These are phyloP conservation scores for Athalia rosae DNA, from an alignment of 2,888 invertebrate species.

Conservation along the genomic window DNA sequence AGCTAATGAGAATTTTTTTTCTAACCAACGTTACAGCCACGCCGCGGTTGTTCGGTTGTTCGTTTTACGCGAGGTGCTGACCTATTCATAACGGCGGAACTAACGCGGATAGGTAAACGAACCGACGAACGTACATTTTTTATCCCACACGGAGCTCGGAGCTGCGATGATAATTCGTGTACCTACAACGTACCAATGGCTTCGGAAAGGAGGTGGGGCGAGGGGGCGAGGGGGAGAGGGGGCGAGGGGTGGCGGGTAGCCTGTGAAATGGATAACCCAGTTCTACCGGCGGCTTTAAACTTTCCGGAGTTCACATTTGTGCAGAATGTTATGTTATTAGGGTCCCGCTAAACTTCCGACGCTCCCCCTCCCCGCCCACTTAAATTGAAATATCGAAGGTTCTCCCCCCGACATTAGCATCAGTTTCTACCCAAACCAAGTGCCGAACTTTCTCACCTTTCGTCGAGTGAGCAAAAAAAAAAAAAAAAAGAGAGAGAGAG, in stretches of 20 bases:
- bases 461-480: background rate
- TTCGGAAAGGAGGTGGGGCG: background rate
- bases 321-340: conserved; percentile 40
- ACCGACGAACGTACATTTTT: conserved; percentile 27
- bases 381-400: conserved; percentile 44
- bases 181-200: background rate
- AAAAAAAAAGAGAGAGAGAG: background rate
- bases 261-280: conserved; percentile 22
- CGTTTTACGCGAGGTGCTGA: conserved; percentile 19
- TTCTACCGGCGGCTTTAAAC: conserved; percentile 16
- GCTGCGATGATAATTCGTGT: conserved; percentile 34
- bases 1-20: conserved; percentile 26
- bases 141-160: conserved; percentile 24
- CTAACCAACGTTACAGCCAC: no score
- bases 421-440: conserved; percentile 24
- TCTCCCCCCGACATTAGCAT: conserved; percentile 34
- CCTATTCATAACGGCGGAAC: conserved; percentile 38
- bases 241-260: background rate
- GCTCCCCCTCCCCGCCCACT: background rate
- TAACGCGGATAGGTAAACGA: conserved; percentile 18
- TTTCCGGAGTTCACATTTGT: conserved; percentile 40
- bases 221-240: background rate
- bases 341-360: conserved; percentile 14
- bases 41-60: background rate
- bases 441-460: conserved; percentile 35